phyloP scores from a whole-genome alignment of 2,113 vertebrate genomes.

The Corapipo altera region DNA sequence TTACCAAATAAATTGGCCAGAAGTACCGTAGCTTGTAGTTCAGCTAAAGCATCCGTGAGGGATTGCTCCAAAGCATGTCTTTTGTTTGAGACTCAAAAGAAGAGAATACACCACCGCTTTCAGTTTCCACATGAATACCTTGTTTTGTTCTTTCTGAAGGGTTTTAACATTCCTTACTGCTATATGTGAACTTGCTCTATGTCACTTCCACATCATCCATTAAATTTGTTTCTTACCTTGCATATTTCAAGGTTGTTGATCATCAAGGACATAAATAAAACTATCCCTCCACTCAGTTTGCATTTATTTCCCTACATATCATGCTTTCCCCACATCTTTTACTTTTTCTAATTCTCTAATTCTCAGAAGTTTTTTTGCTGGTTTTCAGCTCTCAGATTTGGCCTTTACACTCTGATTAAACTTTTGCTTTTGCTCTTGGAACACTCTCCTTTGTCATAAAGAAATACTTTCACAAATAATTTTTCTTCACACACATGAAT shows the following conservation, averaged over 20 bases:
- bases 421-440: background rate
- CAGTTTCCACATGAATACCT: background rate
- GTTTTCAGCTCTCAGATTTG: background rate
- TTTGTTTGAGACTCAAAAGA: background rate
- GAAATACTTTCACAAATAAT: background rate
- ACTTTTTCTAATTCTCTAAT: background rate
- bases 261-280: background rate
- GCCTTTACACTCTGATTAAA: background rate
- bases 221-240: background rate
- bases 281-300: background rate
- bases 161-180: background rate
- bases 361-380: background rate
- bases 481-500: background rate
- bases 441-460: background rate
- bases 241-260: background rate
- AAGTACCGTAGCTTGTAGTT: background rate
- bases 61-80: background rate
- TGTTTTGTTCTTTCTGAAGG: background rate
- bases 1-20: background rate
- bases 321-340: background rate
- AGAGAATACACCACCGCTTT: background rate
- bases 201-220: background rate
- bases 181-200: background rate
- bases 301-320: background rate
- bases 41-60: background rate